These are phyloP conservation scores for Anhinga anhinga DNA, from an alignment of 2,113 vertebrate species.

Conservation along the genomic window DNA sequence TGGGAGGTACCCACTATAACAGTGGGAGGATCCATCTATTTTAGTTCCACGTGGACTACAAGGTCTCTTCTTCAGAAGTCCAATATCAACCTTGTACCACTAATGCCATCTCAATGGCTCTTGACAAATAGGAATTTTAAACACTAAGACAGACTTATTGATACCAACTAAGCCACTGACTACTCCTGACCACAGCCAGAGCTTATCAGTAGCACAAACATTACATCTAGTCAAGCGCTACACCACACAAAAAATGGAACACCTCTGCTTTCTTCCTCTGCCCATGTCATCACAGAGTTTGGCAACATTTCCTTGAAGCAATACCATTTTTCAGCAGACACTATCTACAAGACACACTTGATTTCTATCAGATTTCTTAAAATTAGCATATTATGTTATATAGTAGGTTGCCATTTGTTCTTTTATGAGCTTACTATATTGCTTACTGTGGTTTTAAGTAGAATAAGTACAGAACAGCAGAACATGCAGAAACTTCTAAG, in stretches of 20 bases:
- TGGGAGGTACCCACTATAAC: background rate
- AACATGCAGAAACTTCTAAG: background rate
- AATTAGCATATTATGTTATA: background rate
- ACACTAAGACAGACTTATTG: background rate
- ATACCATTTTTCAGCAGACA: background rate
- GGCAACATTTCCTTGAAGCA: background rate
- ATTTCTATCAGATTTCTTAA: background rate
- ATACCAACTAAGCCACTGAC: background rate
- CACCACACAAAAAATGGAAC: background rate
- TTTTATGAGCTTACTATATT: background rate
- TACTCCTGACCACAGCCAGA: background rate
- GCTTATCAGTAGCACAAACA: too few species aligned
- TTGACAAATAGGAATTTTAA: background rate
- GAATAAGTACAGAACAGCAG: background rate
- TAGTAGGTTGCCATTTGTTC: background rate
- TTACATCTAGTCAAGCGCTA: background rate
- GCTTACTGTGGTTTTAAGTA: background rate
- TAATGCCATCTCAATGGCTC: background rate
- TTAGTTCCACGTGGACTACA: fast-evolving
- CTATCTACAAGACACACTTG: background rate
- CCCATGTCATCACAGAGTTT: background rate
- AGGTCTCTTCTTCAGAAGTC: background rate
- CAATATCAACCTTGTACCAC: too few species aligned
- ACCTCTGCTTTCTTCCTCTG: background rate
- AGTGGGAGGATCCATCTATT: background rate